Evolutionary conservation across 2,888 invertebrate species (phyloP).

Genomic region (Timandra comae): DNA sequence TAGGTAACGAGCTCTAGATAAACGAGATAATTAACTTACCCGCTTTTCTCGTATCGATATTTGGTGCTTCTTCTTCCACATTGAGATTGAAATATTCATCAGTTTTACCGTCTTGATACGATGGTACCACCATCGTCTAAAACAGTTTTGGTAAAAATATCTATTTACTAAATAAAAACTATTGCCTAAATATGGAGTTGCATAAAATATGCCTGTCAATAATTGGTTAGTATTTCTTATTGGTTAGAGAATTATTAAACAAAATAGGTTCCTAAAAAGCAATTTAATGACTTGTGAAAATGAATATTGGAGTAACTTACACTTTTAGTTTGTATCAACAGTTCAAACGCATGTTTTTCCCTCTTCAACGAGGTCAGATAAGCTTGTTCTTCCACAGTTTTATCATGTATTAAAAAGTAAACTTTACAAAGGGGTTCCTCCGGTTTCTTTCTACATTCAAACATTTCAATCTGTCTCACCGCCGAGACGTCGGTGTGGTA

Average conservation of each 20-base stretch:
- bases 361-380: conserved; percentile 92
- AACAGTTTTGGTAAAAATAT: too few species aligned
- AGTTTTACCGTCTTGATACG: conserved; percentile 91
- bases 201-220: too few species aligned
- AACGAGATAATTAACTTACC: too few species aligned
- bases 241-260: too few species aligned
- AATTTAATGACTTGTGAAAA: too few species aligned
- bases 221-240: too few species aligned
- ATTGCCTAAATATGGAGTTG: too few species aligned
- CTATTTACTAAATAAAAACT: too few species aligned
- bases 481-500: conserved; percentile 93
- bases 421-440: conserved; percentile 79
- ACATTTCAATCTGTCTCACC: conserved; percentile 93
- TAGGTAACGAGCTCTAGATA: too few species aligned
- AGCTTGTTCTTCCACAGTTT: conserved; percentile 97
- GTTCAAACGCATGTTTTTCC: conserved; percentile 97
- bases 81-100: conserved; percentile 74
- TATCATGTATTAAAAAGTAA: conserved; percentile 92
- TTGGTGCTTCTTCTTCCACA: conserved; percentile 47
- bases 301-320: conserved; percentile 69
- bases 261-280: too few species aligned
- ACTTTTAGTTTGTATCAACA: conserved; percentile 92
- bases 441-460: conserved; percentile 77
- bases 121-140: conserved; percentile 90
- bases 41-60: conserved; percentile 80